Percentiles rank a stretch among this genome's conserved stretches.
These are phyloP conservation scores for Dorcus parallelipipedus DNA, from an alignment of 2,888 invertebrate species.

Conservation along the genomic window DNA sequence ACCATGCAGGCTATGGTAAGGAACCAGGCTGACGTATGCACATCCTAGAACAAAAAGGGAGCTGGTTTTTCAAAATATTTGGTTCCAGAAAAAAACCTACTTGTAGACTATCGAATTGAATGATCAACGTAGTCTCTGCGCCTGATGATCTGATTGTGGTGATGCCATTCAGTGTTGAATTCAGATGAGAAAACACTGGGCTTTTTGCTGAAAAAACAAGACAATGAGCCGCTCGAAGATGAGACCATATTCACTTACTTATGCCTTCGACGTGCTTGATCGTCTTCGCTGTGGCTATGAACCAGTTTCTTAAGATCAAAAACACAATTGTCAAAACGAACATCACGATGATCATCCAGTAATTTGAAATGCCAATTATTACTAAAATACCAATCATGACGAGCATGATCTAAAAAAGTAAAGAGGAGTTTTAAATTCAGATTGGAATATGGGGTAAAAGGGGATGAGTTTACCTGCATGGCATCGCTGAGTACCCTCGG, in stretches of 20 bases:
- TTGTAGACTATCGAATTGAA: slow-evolving; percentile 69
- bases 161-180: slow-evolving; percentile 77
- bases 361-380: slow-evolving; percentile 64
- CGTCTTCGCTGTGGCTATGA: slow-evolving; percentile 65
- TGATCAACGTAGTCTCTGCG: slow-evolving; percentile 65
- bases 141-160: slow-evolving; percentile 78
- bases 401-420: slow-evolving; percentile 48
- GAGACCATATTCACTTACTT: slow-evolving; percentile 49
- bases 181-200: slow-evolving; percentile 86
- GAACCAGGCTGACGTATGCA: slow-evolving; percentile 64
- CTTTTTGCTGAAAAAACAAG: slow-evolving; percentile 62
- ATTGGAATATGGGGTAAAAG: slow-evolving; percentile 58
- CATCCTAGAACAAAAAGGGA: slow-evolving; percentile 51
- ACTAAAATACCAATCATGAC: slow-evolving; percentile 62
- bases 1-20: slow-evolving; percentile 59
- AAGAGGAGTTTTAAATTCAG: slow-evolving; percentile 66
- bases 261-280: slow-evolving; percentile 62
- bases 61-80: not conserved
- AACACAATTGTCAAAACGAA: slow-evolving; percentile 59
- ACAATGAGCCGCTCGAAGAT: not conserved
- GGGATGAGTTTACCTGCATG: slow-evolving; percentile 52
- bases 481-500: slow-evolving; percentile 59
- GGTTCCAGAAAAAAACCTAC: slow-evolving; percentile 70
- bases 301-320: slow-evolving; percentile 59
- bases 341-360: slow-evolving; percentile 60